Evolutionary conservation across 2,113 vertebrate species (phyloP), one percentile per base, ranked within the genome.

Genomic region (Baryphthengus martii): DNA sequence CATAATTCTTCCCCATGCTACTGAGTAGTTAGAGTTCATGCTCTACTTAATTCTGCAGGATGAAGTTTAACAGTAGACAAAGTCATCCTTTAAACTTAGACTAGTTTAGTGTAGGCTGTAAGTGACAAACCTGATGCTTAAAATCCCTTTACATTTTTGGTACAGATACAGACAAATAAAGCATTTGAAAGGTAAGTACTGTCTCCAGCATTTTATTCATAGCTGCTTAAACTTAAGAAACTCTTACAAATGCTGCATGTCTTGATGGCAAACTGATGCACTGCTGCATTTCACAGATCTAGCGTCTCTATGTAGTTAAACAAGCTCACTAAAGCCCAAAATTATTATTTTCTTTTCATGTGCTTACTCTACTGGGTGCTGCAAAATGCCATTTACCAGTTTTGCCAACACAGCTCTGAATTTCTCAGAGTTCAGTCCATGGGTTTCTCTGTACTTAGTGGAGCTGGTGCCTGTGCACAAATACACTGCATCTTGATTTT

Each of bases 11-110:
- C 63, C 52, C 85, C 44, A 4, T 88, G 85, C 73, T 92, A 63
- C 88, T 96, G 96, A 92, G 92, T 95, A 89, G 90, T 67, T 93
- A 89, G 88, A 94, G 92, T 84, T 90, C 76, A 85, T 33, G 84
- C 84, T 93, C 66, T 83, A 77, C 86, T 96, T 97, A 90, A 78
- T 95, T 96, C 76, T 77, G 42, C 84, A 88, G 58, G 52, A 65
- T 89, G 78, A 95, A 71, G 58, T 95, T 96, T 95, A 88, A 50
- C 47, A 76, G 74, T 65, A 96, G 73, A 81, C 40, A 94, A 82
- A 76, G 7, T 13, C 45, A 94, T 79, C 79, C 35, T 96, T 96
- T 92, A 95, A 94, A 83, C 72, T 90, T 85, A 77, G 49, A 56
- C 81, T 85, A 58, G 82, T 82, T 85, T 91, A 91, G 70, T 24